Evolutionary conservation across 2,113 vertebrate genomes (phyloP).

Genomic region (Zonotrichia leucophrys): DNA sequence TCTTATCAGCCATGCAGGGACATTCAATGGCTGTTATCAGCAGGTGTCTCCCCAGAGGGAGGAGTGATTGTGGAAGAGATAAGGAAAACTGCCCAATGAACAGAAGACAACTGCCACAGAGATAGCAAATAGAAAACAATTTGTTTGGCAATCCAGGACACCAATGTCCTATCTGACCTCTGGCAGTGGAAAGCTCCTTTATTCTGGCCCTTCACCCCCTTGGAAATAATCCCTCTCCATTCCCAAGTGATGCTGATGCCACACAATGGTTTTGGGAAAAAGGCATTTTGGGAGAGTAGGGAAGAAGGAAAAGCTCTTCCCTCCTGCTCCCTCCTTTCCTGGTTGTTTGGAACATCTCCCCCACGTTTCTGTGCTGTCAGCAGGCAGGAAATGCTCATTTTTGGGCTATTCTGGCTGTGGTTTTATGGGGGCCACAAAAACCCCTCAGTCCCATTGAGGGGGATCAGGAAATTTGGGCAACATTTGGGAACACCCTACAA

Average conservation of each 20-base stretch:
- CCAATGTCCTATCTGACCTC: background rate
- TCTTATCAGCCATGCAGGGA: too few relatives aligned
- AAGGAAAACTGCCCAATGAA: too few relatives aligned
- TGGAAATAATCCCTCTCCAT: background rate
- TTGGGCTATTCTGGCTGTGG: accelerated
- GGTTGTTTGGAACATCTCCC: background rate
- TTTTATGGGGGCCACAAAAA: accelerated
- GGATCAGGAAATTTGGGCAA: background rate
- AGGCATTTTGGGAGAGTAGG: background rate
- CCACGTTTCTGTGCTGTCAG: background rate
- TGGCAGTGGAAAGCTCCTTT: background rate
- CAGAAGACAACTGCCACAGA: too few relatives aligned
- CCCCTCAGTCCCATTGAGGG: accelerated
- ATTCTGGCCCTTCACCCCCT: background rate
- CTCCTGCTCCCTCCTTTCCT: background rate
- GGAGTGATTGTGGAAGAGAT: too few relatives aligned
- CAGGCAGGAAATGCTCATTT: background rate
- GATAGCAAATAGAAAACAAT: too few relatives aligned
- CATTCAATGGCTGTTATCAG: too few relatives aligned
- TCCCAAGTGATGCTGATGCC: background rate
- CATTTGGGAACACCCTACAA: background rate
- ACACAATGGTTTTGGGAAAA: accelerated
- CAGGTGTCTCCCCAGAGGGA: too few relatives aligned
- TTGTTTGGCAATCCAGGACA: too few relatives aligned
- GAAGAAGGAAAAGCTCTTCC: background rate